Base-by-base conservation (phyloP, 2,888 invertebrate species). In the Drosophila mimetica region DNA sequence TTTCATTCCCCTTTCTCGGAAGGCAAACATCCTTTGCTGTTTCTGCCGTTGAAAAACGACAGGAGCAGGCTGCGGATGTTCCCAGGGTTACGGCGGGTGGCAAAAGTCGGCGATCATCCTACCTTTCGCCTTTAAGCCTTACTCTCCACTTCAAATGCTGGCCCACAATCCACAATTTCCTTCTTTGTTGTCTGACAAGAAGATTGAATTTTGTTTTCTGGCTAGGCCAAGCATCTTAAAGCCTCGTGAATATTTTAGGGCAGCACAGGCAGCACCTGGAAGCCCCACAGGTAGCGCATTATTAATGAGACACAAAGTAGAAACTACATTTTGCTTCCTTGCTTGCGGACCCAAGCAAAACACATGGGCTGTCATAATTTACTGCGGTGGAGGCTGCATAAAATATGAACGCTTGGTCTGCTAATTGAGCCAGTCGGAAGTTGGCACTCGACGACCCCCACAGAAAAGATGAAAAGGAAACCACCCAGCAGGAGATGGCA, bases 61-160 rank as follows among this genome's bases (percentile, higher is more conserved):
- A 42, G 57, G 18, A 54, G 69, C 60, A 39, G 36, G 44, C 77
- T 79, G 77, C 39, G 44, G 18, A 37, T 41, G 74, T 82, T 85
- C 74, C 74, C 82, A 79, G 28, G 79, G 34, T 55, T 81, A 75
- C 71, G 25, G 7, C 34, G 61, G 50, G 73, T 50, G 66, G 47
- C 61, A 59, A 72, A 84, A 75, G 65, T 71, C 70, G 75, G 42
- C 36, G 83, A 83, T 79, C 74, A 84, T 72, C 55, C 60, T 46
- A 30, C 25, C 71, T 59, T 59, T 39, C 39, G 44, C 48, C 46
- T 66, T 34, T 47, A 67, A 66, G 65, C n/a, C 18, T 28, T 11
- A 34, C 34, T 25, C 25, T 25, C 22, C 25, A 25, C 53, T 22
- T 30, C 28, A 28, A 28, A 18, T 20, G 41, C 18, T 42, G 51